phyloP scores from a whole-genome alignment of 2,113 vertebrate species.

The Neogobius melanostomus region DNA sequence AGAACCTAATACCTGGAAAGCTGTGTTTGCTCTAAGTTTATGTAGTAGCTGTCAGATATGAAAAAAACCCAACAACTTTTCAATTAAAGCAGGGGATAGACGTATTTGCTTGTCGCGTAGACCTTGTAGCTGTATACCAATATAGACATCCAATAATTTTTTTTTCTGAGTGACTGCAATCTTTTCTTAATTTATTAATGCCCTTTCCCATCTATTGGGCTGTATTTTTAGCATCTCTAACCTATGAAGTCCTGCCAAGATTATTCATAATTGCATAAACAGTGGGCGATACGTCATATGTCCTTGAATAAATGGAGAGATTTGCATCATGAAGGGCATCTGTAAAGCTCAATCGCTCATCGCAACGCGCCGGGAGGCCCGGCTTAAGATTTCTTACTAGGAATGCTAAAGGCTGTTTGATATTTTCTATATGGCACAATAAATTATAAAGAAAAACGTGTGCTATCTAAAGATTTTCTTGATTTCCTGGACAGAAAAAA shows the following conservation, averaged over 20 bases:
- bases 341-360: too few relatives aligned
- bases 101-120: constrained; percentile 20
- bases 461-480: constrained; percentile 45
- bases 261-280: too few relatives aligned
- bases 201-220: too few relatives aligned
- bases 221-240: too few relatives aligned
- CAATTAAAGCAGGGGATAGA: constrained; percentile 29
- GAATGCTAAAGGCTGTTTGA: constrained; percentile 30
- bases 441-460: constrained; percentile 28
- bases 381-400: constrained; percentile 31
- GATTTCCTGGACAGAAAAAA: constrained; percentile 35
- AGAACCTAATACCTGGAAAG: constrained; percentile 6
- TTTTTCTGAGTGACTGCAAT: not conserved
- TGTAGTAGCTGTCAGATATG: constrained; percentile 24
- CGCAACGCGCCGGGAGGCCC: too few relatives aligned
- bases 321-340: constrained; percentile 2
- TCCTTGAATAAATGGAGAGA: not conserved
- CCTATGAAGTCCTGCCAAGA: too few relatives aligned
- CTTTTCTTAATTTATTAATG: too few relatives aligned
- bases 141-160: too few relatives aligned
- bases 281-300: too few relatives aligned
- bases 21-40: constrained; percentile 31
- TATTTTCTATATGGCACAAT: constrained; percentile 30
- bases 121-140: too few relatives aligned
- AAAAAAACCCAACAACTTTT: constrained; percentile 25